Percentiles rank a stretch among this genome's conserved stretches.
Conservation (phyloP, 2,888 invertebrate species). For the Drosophila limbata region DNA sequence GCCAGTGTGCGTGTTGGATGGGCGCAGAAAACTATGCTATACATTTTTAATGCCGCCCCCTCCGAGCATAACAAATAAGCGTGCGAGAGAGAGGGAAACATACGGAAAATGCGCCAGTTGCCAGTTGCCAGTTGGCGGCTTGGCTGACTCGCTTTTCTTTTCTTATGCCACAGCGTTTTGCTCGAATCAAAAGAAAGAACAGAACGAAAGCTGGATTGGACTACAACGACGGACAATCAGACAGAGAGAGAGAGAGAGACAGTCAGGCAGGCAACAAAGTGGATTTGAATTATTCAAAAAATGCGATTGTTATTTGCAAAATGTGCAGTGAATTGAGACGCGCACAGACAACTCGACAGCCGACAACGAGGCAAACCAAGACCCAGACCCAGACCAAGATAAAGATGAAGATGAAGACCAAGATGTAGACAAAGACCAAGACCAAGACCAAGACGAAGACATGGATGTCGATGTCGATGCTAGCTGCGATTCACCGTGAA, state of each 20-base stretch:
- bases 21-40: slow-evolving; percentile 75
- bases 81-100: slow-evolving; percentile 31
- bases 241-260: slow-evolving; percentile 21
- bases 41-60: slow-evolving; percentile 71
- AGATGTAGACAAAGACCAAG: slow-evolving; percentile 8
- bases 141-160: slow-evolving; percentile 58
- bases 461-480: slow-evolving; percentile 57
- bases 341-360: slow-evolving; percentile 63
- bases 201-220: slow-evolving; percentile 37
- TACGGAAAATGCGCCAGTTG: slow-evolving; percentile 59
- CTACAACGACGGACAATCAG: slow-evolving; percentile 24
- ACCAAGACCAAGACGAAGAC: slow-evolving; percentile 25
- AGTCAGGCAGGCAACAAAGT: slow-evolving; percentile 73
- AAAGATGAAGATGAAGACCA: slow-evolving; percentile 7
- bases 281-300: slow-evolving; percentile 81
- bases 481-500: slow-evolving; percentile 61
- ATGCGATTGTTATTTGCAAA: slow-evolving; percentile 81
- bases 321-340: slow-evolving; percentile 81
- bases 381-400: slow-evolving; percentile 3
- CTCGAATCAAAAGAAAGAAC: slow-evolving; percentile 45
- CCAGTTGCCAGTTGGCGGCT: slow-evolving; percentile 61
- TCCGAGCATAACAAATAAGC: slow-evolving; percentile 21
- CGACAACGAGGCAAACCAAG: slow-evolving; percentile 15
- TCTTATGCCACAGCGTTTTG: slow-evolving; percentile 65
- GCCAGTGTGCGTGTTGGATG: slow-evolving; percentile 13